Base-by-base conservation (phyloP, 2,888 invertebrate species). In the Tanytarsus gracilentus region DNA sequence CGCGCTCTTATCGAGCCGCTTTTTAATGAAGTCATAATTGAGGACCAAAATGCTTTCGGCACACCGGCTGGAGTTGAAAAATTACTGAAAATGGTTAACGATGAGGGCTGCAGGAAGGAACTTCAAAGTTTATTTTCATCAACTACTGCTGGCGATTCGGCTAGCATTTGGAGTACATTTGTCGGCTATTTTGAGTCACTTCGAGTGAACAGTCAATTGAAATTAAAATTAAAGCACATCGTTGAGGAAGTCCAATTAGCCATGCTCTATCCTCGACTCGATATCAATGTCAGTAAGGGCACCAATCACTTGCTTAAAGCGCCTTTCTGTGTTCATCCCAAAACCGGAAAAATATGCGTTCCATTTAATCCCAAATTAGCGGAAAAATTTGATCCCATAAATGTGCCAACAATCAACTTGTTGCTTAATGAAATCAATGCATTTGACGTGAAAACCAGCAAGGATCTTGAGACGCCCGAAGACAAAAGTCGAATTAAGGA, bases 321-420 rank as follows among this genome's bases (percentile, higher is more conserved):
- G n/a, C 99, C 99, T 0, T 99, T 99, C 74, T 97, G 95, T 76
- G 84, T 99, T 62, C 99, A 99, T 77, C 99, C 99, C 0, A 93
- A 96, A 73, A 97, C 96, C 49, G 98, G 96, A 1, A 88, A 92
- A 74, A 83, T 99, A 26, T 97, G 95, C 68, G 83, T 99, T 44
- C 92, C 93, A 0, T 83, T 94, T 67, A 84, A 84, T 69, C 79
- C 83, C 0, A 79, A 78, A 64, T 74, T 78, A 11, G 81, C 84
- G 4, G 84, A 82, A 61, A 78, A 81, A 63, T 92, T 95, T 69
- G 81, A 90, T 73, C 86, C 86, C 0, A 74, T 76, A 23, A 73
- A 74, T 25, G 88, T 90, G 2, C 91, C 92, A 3, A 85, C 83
- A 0, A 80, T 93, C 66, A 82, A 81, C 64, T 72, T 77, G 56